phyloP scores from a whole-genome alignment of 1,140 invertebrate genomes.

The Drosophila setifemur region DNA sequence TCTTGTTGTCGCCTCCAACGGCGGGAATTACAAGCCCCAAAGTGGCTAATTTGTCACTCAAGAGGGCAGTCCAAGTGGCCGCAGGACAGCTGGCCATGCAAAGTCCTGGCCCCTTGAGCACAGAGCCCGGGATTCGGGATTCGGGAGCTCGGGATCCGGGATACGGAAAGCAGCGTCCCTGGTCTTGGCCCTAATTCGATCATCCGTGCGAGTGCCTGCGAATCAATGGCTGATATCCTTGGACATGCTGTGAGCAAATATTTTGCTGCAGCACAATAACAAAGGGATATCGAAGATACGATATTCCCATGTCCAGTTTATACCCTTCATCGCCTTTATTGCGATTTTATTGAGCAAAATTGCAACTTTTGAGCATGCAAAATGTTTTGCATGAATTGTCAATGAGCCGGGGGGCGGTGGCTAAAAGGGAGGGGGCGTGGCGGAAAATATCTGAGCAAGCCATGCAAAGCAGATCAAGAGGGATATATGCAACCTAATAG shows the following conservation, averaged over 20 bases:
- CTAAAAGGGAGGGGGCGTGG: neutral
- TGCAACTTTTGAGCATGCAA: conserved; percentile 68
- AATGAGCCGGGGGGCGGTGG: conserved; percentile 11
- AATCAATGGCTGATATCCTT: conserved; percentile 71
- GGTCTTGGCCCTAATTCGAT: conserved; percentile 59
- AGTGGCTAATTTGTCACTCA: conserved; percentile 77
- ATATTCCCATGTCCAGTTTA: conserved; percentile 49
- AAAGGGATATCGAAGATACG: conserved; percentile 39
- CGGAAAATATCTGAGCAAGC: conserved; percentile 7
- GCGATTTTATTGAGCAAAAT: conserved; percentile 77
- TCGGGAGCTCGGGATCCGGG: no score
- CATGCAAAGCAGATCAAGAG: neutral
- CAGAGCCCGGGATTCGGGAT: no score
- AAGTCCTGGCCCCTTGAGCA: conserved; percentile 21
- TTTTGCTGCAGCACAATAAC: conserved; percentile 49
- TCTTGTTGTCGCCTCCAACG: conserved; percentile 73
- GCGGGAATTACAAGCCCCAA: conserved; percentile 55
- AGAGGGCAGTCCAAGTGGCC: conserved; percentile 19
- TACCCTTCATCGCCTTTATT: conserved; percentile 60
- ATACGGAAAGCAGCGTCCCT: no score
- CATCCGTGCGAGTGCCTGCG: conserved; percentile 49
- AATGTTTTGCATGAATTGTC: conserved; percentile 64
- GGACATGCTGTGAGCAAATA: conserved; percentile 60
- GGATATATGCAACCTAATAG: neutral
- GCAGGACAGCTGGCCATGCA: conserved; percentile 38